A percentile compares a stretch with the other conserved stretches of the same genome.
phyloP scores from a whole-genome alignment of 2,113 vertebrate species.

The Salvelinus fontinalis region DNA sequence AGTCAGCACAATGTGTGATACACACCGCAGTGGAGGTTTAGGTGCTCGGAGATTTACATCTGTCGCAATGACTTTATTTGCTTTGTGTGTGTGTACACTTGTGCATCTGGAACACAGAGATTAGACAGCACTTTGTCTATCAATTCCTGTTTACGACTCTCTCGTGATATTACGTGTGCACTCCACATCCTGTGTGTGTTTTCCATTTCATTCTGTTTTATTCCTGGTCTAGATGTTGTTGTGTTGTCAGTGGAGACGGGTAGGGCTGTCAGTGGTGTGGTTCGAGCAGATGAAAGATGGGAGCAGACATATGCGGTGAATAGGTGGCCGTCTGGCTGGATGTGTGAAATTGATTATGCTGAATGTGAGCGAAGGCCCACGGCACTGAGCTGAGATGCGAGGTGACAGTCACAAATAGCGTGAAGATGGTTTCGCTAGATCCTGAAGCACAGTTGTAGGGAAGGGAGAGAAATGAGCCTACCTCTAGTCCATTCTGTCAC shows the following conservation, averaged over 20 bases:
- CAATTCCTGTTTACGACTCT: constrained; percentile 68
- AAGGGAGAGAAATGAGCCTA: background rate
- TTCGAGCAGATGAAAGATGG: constrained; percentile 38
- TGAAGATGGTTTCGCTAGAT: background rate
- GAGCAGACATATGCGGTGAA: constrained; percentile 26
- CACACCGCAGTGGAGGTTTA: too few relatives aligned
- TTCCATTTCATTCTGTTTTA: constrained; percentile 18
- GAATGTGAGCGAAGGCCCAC: background rate
- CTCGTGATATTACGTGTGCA: constrained; percentile 38
- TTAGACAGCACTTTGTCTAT: constrained; percentile 63
- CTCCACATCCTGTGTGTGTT: constrained; percentile 57
- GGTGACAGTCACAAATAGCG: background rate
- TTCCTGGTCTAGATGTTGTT: constrained; percentile 26
- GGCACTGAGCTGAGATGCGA: background rate
- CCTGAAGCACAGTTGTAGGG: background rate
- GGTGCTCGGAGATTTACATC: too few relatives aligned
- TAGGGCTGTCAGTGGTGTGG: constrained; percentile 7
- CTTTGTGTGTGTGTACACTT: constrained; percentile 16
- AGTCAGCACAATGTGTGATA: too few relatives aligned
- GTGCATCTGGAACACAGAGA: constrained; percentile 64
- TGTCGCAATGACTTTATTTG: background rate
- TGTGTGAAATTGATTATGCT: constrained; percentile 35
- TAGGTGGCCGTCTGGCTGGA: background rate
- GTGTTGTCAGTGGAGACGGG: constrained; percentile 29
- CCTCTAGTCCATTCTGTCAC: too few relatives aligned